Percentiles rank a stretch among this genome's conserved stretches.
phyloP scores from a whole-genome alignment of 2,113 vertebrate species.

The Emberiza fucata region DNA sequence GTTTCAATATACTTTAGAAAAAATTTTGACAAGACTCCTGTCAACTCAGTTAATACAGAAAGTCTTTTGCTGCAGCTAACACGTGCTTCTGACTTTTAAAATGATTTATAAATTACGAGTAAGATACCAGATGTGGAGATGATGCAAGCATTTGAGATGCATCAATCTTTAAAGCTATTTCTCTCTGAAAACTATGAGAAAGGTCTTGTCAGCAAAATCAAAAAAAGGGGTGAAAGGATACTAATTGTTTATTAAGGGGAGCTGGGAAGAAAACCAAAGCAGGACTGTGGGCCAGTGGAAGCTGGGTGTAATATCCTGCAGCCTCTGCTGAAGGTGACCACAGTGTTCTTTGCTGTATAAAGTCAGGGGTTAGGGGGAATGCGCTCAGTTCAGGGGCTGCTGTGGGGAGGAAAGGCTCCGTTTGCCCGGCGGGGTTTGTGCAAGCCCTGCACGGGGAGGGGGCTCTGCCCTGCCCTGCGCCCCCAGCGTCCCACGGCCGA shows the following conservation, averaged over 20 bases:
- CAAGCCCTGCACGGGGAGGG: not conserved
- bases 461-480: not conserved
- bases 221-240: not conserved
- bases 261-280: not conserved
- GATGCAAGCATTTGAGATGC: not conserved
- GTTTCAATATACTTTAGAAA: not conserved
- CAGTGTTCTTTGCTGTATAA: accelerated
- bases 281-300: not conserved
- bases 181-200: not conserved
- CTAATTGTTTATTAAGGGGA: not conserved
- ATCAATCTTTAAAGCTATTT: not conserved
- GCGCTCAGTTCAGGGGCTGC: not conserved
- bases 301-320: not conserved
- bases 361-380: accelerated
- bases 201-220: not conserved
- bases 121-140: not conserved
- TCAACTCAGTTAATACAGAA: not conserved
- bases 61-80: not conserved
- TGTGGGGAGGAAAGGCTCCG: not conserved
- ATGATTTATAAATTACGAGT: not conserved
- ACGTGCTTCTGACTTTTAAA: not conserved
- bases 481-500: too few species aligned
- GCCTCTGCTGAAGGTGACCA: not conserved
- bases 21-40: not conserved
- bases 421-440: accelerated